A percentile compares a stretch with the other conserved stretches of the same genome.
Evolutionary conservation across 2,113 vertebrate genomes (phyloP).

Genomic region (Seriola quinqueradiata): DNA sequence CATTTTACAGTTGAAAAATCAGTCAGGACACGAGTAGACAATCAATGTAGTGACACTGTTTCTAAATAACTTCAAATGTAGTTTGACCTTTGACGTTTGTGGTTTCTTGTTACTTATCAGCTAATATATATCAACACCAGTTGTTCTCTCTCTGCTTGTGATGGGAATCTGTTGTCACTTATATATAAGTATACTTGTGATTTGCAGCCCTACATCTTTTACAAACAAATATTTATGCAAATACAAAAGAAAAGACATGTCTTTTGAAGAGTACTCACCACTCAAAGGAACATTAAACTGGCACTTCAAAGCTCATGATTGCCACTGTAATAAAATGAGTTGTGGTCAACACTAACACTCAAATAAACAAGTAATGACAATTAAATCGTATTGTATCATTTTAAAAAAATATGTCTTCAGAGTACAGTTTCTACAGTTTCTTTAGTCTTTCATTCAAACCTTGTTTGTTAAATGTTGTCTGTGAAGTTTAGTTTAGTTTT

Average conservation of each 20-base stretch:
- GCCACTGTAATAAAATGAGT: background rate
- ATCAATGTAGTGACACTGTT: too few relatives aligned
- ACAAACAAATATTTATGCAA: background rate
- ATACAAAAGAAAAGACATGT: background rate
- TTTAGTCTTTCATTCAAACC: background rate
- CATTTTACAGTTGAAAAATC: too few relatives aligned
- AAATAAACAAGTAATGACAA: background rate
- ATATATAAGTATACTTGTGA: too few relatives aligned
- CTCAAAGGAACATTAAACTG: background rate
- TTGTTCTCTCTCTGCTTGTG: too few relatives aligned
- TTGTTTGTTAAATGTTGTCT: background rate
- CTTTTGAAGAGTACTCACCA: background rate
- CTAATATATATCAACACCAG: too few relatives aligned
- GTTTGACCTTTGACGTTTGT: background rate
- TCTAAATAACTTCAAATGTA: background rate
- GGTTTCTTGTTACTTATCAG: background rate
- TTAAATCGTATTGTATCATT: background rate
- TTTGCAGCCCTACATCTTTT: too few relatives aligned
- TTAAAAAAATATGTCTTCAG: background rate
- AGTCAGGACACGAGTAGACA: too few relatives aligned
- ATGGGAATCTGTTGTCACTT: too few relatives aligned
- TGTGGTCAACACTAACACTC: background rate
- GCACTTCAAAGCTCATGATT: background rate
- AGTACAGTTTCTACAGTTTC: background rate
- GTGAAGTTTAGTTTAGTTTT: background rate